Base-by-base conservation (phyloP, 2,113 vertebrate genomes). In the Calyptommatus sinebrachiatus region DNA sequence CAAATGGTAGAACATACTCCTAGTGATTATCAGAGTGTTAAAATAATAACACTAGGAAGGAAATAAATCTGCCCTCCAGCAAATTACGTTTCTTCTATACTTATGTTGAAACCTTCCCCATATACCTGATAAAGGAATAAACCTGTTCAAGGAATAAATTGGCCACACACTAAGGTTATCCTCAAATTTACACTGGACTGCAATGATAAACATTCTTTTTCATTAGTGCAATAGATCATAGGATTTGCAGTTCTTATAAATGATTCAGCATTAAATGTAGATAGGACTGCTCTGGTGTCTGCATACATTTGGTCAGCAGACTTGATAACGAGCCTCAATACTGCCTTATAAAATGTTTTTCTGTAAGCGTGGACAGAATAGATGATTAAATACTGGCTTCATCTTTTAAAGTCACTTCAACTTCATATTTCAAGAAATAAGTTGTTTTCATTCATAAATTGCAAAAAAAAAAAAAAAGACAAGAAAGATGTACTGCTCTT, bases 81-180 rank as follows among this genome's bases (percentile, higher is more conserved):
- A 88, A 88, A 88, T 88, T 87, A 87, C 71, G 86, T 80, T 88
- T 89, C 88, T 46, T 84, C 88, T 85, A 50, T 87, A 84, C 90
- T 90, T 91, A 89, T 24, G 29, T 87, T 83, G 87, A 92, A 89
- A 90, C 89, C 89, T 89, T 87, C 88, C 53, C 82, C 80, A 86
- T 87, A 91, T 86, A 91, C 90, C 89, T 90, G 93, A 92, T 89
- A 93, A 92, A 92, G 86, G 85, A 92, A 88, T 92, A 92, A 92
- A 92, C 90, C 91, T 92, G 91, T 92, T 93, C 91, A 88, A 90
- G 89, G 92, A 93, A 93, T 93, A 92, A 92, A 93, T 93, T 92
- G 91, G 86, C 92, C 92, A 91, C 91, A 92, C 91, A 92, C 84
- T 90, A 78, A 92, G 92, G 92, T 93, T 93, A 93, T 90, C 92